These are phyloP conservation scores for Campaea margaritaria DNA, from an alignment of 2,888 invertebrate genomes.

Conservation along the genomic window DNA sequence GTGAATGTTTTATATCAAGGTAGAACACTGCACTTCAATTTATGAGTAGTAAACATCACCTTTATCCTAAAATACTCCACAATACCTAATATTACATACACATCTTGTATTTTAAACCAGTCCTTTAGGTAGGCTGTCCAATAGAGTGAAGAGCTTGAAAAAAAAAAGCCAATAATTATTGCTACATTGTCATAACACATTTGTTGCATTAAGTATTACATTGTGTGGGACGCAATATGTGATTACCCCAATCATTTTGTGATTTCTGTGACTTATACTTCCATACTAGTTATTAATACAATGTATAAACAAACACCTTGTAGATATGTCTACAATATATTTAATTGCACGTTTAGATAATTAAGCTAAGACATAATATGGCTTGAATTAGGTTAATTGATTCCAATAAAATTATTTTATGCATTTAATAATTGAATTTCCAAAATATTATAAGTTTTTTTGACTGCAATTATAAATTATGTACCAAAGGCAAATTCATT, in stretches of 20 bases:
- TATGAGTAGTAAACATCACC: no score
- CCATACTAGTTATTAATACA: conserved; percentile 25
- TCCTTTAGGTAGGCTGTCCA: no score
- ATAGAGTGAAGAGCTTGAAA: no score
- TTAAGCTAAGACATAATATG: conserved; percentile 2
- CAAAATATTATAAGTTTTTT: conserved; percentile 19
- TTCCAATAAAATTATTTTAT: conserved; percentile 24
- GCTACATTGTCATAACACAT: neutral
- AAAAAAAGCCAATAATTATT: no score
- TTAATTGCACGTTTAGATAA: conserved; percentile 15
- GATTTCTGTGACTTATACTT: conserved; percentile 41
- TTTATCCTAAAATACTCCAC: no score
- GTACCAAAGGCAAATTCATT: conserved; percentile 38
- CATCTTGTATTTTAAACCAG: no score
- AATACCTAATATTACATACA: no score
- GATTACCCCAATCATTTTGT: conserved; percentile 35
- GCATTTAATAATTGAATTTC: conserved; percentile 34
- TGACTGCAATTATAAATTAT: conserved; percentile 27
- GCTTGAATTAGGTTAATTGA: conserved; percentile 10
- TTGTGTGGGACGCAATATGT: conserved; percentile 28
- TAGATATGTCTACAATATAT: conserved; percentile 12
- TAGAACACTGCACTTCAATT: no score
- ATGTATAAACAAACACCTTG: conserved; percentile 3
- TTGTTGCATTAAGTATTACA: neutral
- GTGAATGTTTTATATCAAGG: no score